Base-by-base conservation (phyloP, 2,888 invertebrate species). In the Agonopterix heracliana region DNA sequence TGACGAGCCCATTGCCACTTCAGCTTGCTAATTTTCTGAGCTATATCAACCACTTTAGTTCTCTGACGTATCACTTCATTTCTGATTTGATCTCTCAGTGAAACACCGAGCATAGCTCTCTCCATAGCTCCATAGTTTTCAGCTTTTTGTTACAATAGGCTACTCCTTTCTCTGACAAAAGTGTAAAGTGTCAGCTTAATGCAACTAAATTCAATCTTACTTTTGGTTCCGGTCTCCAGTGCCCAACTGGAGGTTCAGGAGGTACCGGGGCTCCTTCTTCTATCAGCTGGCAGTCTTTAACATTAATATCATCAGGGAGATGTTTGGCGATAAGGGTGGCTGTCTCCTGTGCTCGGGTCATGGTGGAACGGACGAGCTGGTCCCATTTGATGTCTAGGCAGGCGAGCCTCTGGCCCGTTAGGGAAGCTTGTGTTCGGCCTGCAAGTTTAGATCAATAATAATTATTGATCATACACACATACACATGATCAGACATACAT, bases 251-350 rank as follows among this genome's bases (percentile, higher is more conserved):
- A 0, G 99, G 99, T 67, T 98, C 98, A 0, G 98, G 98, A 0
- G 96, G 95, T 59, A 97, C 93, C 0, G 99, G 99, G 0, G 97
- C 96, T 0, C 99, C 99, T 81, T 99, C 99, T 51, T 95, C 91
- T 13, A 99, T 81, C 60, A 96, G 81, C 61, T 92, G 90, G 69
- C 95, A 95, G 60, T 93, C 89, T 49, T 90, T 89, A 0, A 93
- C 88, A 11, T 78, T 72, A 3, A 90, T 69, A 45, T 92, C 75
- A 45, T 81, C 78, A 82, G 90, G 90, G 44, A 98, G 85, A 64
- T 91, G 90, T 61, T 93, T 90, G 34, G 93, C 90, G 56, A 99
- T 96, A 35, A 98, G 92, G 9, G 91, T 86, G 0, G 96, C 95
- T 0, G 99, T 99, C 79, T 99, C 96, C 59, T 93, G 93, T 0